These are phyloP conservation scores for Bradypodion pumilum DNA, from an alignment of 2,797 vertebrate species.

Conservation along the genomic window DNA sequence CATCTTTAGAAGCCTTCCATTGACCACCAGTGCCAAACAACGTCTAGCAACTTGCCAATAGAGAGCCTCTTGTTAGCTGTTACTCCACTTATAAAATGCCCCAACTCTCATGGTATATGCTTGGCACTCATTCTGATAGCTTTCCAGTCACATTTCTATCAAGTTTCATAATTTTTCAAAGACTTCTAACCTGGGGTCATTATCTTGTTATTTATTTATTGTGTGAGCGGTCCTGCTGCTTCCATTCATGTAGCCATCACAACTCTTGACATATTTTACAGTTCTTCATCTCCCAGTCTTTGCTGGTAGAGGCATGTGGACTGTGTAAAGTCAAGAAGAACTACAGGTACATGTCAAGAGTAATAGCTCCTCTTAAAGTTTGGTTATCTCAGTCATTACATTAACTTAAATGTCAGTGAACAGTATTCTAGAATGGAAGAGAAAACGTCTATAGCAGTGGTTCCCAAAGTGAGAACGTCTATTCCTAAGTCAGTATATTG, in stretches of 20 bases:
- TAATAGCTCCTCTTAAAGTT: neutral
- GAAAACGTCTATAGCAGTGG: neutral
- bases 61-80: neutral
- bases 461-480: too few species aligned
- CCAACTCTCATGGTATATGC: too few species aligned
- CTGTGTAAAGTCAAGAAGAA: neutral
- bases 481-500: too few species aligned
- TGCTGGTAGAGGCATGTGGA: neutral
- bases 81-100: neutral
- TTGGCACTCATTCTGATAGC: neutral
- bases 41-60: neutral
- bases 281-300: neutral
- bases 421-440: neutral
- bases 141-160: neutral
- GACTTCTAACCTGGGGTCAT: neutral
- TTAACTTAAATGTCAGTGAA: neutral
- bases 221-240: neutral
- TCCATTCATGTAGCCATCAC: neutral
- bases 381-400: neutral
- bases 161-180: neutral
- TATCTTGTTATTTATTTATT: neutral
- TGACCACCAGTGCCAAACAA: neutral
- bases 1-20: neutral
- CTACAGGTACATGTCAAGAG: neutral
- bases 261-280: neutral